Evolutionary conservation across 2,888 invertebrate genomes (phyloP).

Genomic region (Drosophila mimetica): DNA sequence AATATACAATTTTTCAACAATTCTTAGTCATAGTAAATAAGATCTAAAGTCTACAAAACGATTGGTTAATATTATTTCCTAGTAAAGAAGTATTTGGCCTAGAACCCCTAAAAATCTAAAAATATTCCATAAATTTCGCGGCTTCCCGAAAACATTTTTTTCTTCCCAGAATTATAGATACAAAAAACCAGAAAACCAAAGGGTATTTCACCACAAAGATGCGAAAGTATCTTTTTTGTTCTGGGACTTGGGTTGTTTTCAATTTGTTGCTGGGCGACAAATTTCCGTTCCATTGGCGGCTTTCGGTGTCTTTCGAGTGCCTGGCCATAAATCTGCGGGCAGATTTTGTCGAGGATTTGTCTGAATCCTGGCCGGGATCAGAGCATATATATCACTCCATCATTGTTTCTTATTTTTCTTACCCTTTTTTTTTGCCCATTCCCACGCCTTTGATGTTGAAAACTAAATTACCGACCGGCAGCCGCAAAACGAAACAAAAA

Average conservation of each 20-base stretch:
- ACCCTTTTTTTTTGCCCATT: slow-evolving; percentile 44
- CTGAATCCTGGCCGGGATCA: slow-evolving; percentile 56
- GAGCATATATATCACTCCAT: slow-evolving; percentile 59
- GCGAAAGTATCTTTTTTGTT: slow-evolving; percentile 28
- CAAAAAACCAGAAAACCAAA: slow-evolving; percentile 2
- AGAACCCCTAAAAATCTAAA: slow-evolving; percentile 2
- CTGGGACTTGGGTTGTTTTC: slow-evolving; percentile 47
- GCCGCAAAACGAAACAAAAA: slow-evolving; percentile 32
- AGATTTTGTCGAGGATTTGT: slow-evolving; percentile 62
- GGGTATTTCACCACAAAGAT: slow-evolving; percentile 29
- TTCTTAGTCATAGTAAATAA: background rate
- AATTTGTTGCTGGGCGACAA: slow-evolving; percentile 77
- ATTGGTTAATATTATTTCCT: background rate
- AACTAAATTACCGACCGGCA: slow-evolving; percentile 66
- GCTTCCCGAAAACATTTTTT: background rate
- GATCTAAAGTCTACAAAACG: background rate
- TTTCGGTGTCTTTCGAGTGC: slow-evolving; percentile 36
- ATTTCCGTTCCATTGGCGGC: slow-evolving; percentile 76
- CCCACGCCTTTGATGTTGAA: slow-evolving; percentile 77
- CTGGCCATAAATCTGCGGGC: slow-evolving; percentile 54
- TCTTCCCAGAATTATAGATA: slow-evolving; percentile 16
- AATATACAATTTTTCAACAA: background rate
- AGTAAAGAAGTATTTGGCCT: background rate
- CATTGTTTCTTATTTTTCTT: slow-evolving; percentile 17
- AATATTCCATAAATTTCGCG: slow-evolving; percentile 1